Evolutionary conservation across 2,888 invertebrate genomes (phyloP), one percentile per base, ranked within the genome.

Genomic region (Xestobium rufovillosum): DNA sequence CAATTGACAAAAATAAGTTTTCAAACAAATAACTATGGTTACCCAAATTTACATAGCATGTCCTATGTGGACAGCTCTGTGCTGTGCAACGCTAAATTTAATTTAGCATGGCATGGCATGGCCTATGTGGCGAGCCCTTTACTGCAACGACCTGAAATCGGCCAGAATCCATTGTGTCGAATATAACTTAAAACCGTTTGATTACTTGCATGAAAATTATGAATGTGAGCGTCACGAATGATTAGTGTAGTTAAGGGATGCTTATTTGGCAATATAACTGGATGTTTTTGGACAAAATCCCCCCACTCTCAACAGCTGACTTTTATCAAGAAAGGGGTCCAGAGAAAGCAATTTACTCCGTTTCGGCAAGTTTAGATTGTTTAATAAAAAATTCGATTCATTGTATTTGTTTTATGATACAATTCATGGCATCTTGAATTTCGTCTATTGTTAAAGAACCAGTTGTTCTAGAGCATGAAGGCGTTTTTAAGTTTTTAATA

Each of bases 281-380:
- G 34, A 19, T 34, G 34, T 14, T 34, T 36, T 15, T n/a, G 3
- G 11, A 17, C 23, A 17, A 11, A 36, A 11, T 3, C 25, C 33
- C 25, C 25, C 26, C 3, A 31, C 32, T 31, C 32, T 14, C 12
- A 33, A 23, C 14, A 33, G 4, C 11, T 14, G 23, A 12, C 25
- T 8, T 11, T 33, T 11, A 31, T 36, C 36, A 8, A 36, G 8
- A 14, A 36, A 34, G 6, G 36, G 34, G 11, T 34, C 17, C n/a
- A 29, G n/a, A 3, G 34, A 11, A 29, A 14, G 14, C 13, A 34
- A 8, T 14, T 29, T n/a, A n/a, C n/a, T n/a, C n/a, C n/a, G n/a
- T n/a, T n/a, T n/a, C n/a, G n/a, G n/a, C n/a, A n/a, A n/a, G n/a
- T n/a, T n/a, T n/a, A n/a, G 9, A 10, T 11, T 23, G 17, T n/a